A percentile compares a stretch with the other conserved stretches of the same genome.
Conservation (phyloP, 2,113 vertebrate species). For the Hydropotes inermis region DNA sequence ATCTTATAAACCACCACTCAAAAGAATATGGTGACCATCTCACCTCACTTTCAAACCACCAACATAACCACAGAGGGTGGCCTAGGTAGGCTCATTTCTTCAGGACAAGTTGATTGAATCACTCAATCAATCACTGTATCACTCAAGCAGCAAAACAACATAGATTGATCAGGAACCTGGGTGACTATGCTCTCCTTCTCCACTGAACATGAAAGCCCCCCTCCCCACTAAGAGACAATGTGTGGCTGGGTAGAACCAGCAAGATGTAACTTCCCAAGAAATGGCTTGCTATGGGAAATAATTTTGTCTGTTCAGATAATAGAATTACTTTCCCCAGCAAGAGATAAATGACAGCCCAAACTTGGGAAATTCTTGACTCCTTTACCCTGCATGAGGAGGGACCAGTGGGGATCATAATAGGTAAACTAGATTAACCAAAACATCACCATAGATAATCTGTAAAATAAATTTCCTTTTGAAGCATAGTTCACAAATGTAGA, state of each 20-base stretch:
- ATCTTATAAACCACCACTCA: not conserved
- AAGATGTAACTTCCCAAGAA: not conserved
- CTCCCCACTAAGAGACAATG: not conserved
- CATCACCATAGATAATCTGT: not conserved
- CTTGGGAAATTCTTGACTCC: not conserved
- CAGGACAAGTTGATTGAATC: not conserved
- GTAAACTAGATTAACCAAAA: not conserved
- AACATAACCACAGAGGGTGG: not conserved
- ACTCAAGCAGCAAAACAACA: not conserved
- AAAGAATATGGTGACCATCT: not conserved
- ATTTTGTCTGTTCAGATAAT: not conserved
- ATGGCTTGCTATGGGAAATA: not conserved
- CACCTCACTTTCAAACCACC: not conserved
- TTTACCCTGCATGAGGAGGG: not conserved
- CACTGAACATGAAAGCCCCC: not conserved
- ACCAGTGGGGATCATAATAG: not conserved
- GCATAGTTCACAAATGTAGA: not conserved
- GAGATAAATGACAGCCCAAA: not conserved
- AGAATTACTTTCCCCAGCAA: not conserved
- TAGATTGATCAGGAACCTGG: not conserved
- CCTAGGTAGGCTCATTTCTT: not conserved
- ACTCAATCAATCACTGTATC: too few species aligned
- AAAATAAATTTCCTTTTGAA: not conserved
- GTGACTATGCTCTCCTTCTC: too few species aligned
- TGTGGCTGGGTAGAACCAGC: not conserved